Base-by-base conservation (phyloP, 2,113 vertebrate genomes). In the Xyrauchen texanus region DNA sequence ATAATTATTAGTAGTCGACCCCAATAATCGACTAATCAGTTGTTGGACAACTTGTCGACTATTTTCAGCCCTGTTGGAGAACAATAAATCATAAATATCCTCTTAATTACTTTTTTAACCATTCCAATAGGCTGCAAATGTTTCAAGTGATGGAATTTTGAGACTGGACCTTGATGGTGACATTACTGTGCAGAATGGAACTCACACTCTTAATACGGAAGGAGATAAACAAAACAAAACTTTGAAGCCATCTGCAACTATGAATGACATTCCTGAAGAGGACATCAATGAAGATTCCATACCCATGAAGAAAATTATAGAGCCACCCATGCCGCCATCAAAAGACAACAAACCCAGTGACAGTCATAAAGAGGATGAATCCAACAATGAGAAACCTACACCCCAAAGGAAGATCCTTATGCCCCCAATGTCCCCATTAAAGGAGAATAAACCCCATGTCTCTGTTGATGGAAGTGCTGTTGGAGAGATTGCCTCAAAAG, bases 61-160 rank as follows among this genome's bases (percentile, higher is more conserved):
- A 34, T 52, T 69, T 7, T 53, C 49, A 34, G 4, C 10, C 67
- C 15, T 42, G 49, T 8, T 53, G 16, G 7, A 60, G 1, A 12
- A 47, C 13, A 46, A 13, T 49, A 9, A 8, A 16, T 9, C 44
- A 16, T 34, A 34, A 6, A 47, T 42, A 60, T 49, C 4, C 0
- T 60, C 10, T 68, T 51, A 58, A 78, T 72, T 8, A 10, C 13
- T 52, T 47, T 7, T 8, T 34, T 34, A 1, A 34, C 21, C 21
- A 73, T 1, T 66, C 47, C 46, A 77, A 3, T 81, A 99, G 98
- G 94, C 93, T 63, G 96, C 96, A 64, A 93, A 57, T 3, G 85
- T 93, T 34, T 92, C 93, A 4, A 95, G 92, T 16, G 95, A 97
- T n/a, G 96, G 96, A 4, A 91, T 95, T 83, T 83, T 91, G 57